Evolutionary conservation across 1,140 invertebrate species (phyloP).

Genomic region (Paracyclopina nana): DNA sequence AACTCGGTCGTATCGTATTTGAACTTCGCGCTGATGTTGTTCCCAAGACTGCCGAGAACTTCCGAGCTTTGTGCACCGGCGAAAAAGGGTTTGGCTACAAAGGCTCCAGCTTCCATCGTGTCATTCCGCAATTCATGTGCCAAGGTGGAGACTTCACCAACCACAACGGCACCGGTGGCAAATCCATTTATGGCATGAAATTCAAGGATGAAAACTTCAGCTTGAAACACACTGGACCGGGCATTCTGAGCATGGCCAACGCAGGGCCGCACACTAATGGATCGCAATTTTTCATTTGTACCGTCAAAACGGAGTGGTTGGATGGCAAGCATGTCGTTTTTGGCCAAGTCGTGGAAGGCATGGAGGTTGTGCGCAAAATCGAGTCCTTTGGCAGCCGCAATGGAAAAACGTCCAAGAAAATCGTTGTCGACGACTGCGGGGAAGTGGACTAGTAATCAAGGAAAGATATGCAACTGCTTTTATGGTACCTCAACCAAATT

Average conservation of each 20-base stretch:
- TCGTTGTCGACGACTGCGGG: constrained; percentile 58
- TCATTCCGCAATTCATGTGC: constrained; percentile 97
- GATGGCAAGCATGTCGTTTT: constrained; percentile 91
- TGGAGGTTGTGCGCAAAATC: constrained; percentile 80
- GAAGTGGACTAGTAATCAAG: constrained; percentile 5
- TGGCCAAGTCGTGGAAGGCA: constrained; percentile 75
- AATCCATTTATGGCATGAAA: constrained; percentile 72
- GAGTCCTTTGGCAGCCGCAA: constrained; percentile 12
- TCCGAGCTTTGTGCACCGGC: constrained; percentile 66
- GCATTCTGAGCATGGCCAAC: constrained; percentile 83
- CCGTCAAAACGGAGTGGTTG: constrained; percentile 36
- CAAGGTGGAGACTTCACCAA: constrained; percentile 67
- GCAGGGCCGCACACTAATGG: constrained; percentile 92
- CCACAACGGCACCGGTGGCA: constrained; percentile 61
- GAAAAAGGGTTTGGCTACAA: constrained; percentile 57
- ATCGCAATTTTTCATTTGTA: constrained; percentile 15
- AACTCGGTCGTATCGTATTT: constrained; percentile 72
- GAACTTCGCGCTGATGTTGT: constrained; percentile 50
- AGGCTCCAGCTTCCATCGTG: constrained; percentile 71
- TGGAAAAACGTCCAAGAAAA: constrained; percentile 66
- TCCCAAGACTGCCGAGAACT: constrained; percentile 81
- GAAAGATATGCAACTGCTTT: no score
- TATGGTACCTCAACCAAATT: no score
- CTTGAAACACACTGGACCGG: constrained; percentile 76
- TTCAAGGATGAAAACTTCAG: constrained; percentile 82